phyloP scores from a whole-genome alignment of 2,888 invertebrate genomes.

The Drosophila putrida region DNA sequence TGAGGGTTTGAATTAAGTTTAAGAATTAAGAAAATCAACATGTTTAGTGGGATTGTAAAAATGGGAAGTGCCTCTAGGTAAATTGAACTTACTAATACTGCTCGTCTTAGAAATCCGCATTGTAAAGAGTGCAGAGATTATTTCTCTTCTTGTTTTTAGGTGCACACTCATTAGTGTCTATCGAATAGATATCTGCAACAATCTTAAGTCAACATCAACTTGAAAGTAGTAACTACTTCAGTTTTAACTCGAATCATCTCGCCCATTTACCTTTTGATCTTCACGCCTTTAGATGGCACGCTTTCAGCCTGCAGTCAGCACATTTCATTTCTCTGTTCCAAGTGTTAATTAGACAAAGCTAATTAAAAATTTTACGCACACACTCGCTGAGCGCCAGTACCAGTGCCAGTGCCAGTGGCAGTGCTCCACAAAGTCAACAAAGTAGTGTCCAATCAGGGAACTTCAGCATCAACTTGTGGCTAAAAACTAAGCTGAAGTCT shows the following conservation, averaged over 20 bases:
- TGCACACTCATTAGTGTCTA: neutral
- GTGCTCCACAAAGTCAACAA: constrained; percentile 31
- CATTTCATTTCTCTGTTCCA: constrained; percentile 49
- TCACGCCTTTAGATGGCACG: constrained; percentile 74
- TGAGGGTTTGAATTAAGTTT: neutral
- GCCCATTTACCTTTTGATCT: constrained; percentile 60
- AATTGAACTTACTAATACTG: neutral
- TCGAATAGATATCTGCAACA: neutral
- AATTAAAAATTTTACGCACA: constrained; percentile 79
- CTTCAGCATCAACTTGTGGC: constrained; percentile 11
- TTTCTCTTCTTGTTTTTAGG: neutral
- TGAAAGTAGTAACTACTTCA: neutral
- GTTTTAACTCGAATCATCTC: constrained; percentile 11
- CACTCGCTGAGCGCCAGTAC: constrained; percentile 44
- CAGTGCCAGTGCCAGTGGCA: too few species aligned
- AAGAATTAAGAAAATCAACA: too few species aligned
- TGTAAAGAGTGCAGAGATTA: neutral
- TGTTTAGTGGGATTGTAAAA: too few species aligned
- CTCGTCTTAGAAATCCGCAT: neutral
- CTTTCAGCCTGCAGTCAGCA: constrained; percentile 45
- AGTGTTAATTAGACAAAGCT: constrained; percentile 80
- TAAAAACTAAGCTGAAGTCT: constrained; percentile 22
- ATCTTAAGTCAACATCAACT: neutral
- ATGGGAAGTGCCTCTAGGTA: neutral
- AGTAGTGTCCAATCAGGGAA: constrained; percentile 49